Evolutionary conservation across 2,113 vertebrate species (phyloP), one percentile per base, ranked within the genome.

Genomic region (Todiramphus chloris): DNA sequence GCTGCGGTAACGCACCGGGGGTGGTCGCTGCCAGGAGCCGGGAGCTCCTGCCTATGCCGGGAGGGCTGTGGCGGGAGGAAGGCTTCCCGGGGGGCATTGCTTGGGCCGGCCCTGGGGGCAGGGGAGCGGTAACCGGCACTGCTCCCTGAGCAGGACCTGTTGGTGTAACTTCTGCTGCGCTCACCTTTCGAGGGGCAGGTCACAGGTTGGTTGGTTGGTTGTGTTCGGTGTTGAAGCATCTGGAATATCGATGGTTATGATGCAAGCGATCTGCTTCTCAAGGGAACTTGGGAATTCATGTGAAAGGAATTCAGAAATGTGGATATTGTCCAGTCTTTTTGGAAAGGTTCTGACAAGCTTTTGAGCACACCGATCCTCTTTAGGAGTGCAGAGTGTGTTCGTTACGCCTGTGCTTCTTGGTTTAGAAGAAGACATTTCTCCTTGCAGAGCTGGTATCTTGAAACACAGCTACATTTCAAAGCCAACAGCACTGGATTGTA

Each of bases 281-380:
- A 1, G 19, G 16, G 48, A 43, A 12, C 46, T 64, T 7, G 7
- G 6, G 44, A 4, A 7, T 8, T 21, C 2, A 6, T 10, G 33
- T 6, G 35, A 2, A 48, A 56, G 14, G 3, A 1, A 7, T 8
- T 9, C 2, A 0, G 2, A 6, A 24, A 9, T 5, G 2, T 11
- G n/a, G 2, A 7, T 5, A 1, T 6, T 37, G 20, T 5, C 12
- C 13, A 4, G 18, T 10, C 3, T 7, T 27, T 41, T 35, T 30
- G 35, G 63, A 13, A 39, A 23, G 14, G 3, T 16, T 19, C 13
- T 48, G 27, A 15, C 27, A 19, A 23, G 24, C 19, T 16, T 46
- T 20, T n/a, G 6, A 41, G 19, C 10, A 1, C 5, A 0, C 7
- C 2, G 6, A 2, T 2, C 4, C 5, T 46, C 5, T 8, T 31